Evolutionary conservation across 2,888 invertebrate genomes (phyloP).

Genomic region (Lumbricus terrestris): DNA sequence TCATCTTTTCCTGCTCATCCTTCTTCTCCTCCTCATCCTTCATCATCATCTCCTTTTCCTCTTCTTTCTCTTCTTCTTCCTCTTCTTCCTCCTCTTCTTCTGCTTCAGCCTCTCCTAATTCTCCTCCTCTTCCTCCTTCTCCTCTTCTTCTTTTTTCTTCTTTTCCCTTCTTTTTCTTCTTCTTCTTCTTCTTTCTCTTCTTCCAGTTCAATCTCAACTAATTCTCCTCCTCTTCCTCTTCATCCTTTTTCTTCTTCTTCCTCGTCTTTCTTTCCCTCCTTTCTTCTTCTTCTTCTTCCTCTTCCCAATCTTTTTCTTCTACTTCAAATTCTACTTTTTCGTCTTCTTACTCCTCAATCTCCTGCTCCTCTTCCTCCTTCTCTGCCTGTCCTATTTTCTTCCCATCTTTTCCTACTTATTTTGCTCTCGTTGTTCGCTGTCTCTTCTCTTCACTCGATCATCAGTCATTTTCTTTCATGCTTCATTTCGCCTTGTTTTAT

Average conservation of each 20-base stretch:
- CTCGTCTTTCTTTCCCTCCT: not conserved
- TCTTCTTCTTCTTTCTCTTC: not conserved
- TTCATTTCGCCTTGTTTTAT: not conserved
- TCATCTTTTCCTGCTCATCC: not conserved
- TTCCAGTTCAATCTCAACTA: too few species aligned
- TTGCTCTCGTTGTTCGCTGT: not conserved
- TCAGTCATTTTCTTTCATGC: not conserved
- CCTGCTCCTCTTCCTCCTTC: not conserved
- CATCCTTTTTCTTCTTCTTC: too few species aligned
- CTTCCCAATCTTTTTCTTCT: not conserved
- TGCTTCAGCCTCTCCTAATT: not conserved
- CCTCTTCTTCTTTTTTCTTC: not conserved
- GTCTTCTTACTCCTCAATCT: not conserved
- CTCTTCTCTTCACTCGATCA: not conserved
- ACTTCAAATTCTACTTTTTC: not conserved
- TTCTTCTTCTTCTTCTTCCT: not conserved
- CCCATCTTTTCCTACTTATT: not conserved
- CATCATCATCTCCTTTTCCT: not conserved
- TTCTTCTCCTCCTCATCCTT: not conserved
- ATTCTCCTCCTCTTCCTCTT: not conserved
- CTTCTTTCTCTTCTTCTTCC: not conserved
- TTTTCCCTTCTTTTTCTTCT: not conserved
- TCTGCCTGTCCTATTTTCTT: not conserved
- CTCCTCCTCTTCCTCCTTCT: not conserved
- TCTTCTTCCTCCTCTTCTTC: not conserved